Evolutionary conservation across 2,113 vertebrate genomes (phyloP).

Genomic region (Catagonus wagneri): DNA sequence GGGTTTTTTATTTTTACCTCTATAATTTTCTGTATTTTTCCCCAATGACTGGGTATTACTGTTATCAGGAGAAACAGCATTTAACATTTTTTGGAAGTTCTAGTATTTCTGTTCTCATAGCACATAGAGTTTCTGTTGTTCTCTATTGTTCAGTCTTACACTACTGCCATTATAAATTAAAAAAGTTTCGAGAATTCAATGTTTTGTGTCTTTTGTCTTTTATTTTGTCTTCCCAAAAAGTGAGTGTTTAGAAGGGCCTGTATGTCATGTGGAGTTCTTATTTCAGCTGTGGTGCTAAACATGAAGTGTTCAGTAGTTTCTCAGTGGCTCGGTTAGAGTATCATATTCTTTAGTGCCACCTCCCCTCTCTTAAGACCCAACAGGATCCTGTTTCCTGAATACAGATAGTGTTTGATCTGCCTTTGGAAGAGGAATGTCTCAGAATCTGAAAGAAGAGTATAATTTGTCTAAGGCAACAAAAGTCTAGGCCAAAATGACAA

Average conservation of each 20-base stretch:
- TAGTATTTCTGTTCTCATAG: neutral
- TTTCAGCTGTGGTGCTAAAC: neutral
- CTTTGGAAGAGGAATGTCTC: neutral
- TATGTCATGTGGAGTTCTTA: neutral
- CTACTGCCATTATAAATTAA: neutral
- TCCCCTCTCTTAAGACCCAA: neutral
- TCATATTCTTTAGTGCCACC: neutral
- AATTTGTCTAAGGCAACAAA: neutral
- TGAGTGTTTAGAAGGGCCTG: neutral
- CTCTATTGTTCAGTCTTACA: neutral
- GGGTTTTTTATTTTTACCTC: neutral
- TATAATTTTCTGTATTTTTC: neutral
- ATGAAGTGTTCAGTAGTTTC: neutral
- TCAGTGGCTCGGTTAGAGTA: neutral
- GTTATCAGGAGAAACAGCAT: neutral
- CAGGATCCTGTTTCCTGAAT: neutral
- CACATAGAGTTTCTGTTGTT: neutral
- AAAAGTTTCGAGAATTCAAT: neutral
- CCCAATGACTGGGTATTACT: neutral
- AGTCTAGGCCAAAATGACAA: neutral
- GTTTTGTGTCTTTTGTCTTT: neutral
- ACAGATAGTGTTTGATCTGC: neutral
- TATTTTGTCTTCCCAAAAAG: neutral
- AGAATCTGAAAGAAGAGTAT: slow-evolving; percentile 20
- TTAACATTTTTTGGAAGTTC: neutral